phyloP scores from a whole-genome alignment of 2,797 vertebrate species.

The Chrosomus eos region DNA sequence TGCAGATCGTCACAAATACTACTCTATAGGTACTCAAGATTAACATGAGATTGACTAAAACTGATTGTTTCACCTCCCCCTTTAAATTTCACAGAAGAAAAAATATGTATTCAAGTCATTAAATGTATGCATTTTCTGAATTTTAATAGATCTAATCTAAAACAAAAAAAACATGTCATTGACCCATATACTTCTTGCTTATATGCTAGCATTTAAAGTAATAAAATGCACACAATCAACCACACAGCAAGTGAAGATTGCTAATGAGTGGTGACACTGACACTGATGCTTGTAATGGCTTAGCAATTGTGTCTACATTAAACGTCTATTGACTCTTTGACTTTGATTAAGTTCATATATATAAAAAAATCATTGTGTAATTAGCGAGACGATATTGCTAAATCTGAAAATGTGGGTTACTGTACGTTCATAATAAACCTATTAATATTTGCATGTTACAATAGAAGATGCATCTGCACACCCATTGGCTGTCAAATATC shows the following conservation, averaged over 20 bases:
- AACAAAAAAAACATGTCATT: not conserved
- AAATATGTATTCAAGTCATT: too few species aligned
- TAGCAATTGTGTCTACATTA: conserved; percentile 37
- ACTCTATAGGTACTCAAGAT: too few species aligned
- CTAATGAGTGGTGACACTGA: not conserved
- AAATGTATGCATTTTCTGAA: not conserved
- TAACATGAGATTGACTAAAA: too few species aligned
- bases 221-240: conserved; percentile 10
- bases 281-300: conserved; percentile 22
- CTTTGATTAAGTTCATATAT: not conserved
- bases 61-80: too few species aligned
- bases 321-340: conserved; percentile 38
- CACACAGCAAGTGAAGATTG: not conserved
- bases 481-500: conserved; percentile 13
- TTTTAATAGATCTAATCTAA: not conserved
- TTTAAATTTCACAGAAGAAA: not conserved
- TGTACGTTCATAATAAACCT: conserved; percentile 2
- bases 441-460: conserved; percentile 13
- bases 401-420: not conserved
- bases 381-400: conserved; percentile 24
- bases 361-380: conserved; percentile 16
- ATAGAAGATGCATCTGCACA: conserved; percentile 15
- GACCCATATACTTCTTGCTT: not conserved
- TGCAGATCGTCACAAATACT: too few species aligned
- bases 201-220: not conserved